phyloP scores from a whole-genome alignment of 1,140 invertebrate species.

The Pogonus chalceus region DNA sequence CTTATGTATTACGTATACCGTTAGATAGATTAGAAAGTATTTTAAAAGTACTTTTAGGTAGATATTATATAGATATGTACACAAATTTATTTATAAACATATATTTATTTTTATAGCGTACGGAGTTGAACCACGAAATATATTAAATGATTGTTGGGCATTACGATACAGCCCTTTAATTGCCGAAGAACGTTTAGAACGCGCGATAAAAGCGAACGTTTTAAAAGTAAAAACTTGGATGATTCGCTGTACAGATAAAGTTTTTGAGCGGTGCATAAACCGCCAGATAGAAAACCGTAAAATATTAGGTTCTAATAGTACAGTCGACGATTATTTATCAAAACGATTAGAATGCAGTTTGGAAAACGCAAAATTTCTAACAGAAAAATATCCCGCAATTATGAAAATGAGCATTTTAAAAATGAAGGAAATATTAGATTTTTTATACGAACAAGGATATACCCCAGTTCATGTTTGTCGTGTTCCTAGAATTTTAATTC shows the following conservation, averaged over 20 bases:
- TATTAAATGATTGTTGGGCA: conserved; percentile 42
- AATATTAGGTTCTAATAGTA: conserved; percentile 35
- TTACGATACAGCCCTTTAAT: conserved; percentile 35
- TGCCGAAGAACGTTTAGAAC: conserved; percentile 33
- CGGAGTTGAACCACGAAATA: conserved; percentile 34
- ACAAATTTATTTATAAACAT: conserved; percentile 14
- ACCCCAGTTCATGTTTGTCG: conserved; percentile 36
- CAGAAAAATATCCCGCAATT: conserved; percentile 36
- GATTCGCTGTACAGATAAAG: conserved; percentile 37
- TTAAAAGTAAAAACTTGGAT: conserved; percentile 45
- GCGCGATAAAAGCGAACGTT: conserved; percentile 34
- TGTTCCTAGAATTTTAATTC: conserved; percentile 39
- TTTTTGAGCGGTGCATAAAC: conserved; percentile 36
- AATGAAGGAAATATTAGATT: conserved; percentile 41
- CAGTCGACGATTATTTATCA: conserved; percentile 37
- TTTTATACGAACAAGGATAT: conserved; percentile 38
- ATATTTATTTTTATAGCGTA: conserved; percentile 21
- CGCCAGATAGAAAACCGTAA: conserved; percentile 34
- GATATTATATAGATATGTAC: conserved; percentile 8
- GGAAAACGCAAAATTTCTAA: conserved; percentile 31
- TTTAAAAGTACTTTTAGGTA: conserved; percentile 14
- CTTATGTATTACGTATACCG: background rate
- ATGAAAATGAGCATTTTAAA: conserved; percentile 38
- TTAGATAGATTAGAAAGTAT: conserved; percentile 9
- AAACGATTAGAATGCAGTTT: conserved; percentile 35